Evolutionary conservation across 2,113 vertebrate species (phyloP), one percentile per base, ranked within the genome.

Genomic region (Menura novaehollandiae): DNA sequence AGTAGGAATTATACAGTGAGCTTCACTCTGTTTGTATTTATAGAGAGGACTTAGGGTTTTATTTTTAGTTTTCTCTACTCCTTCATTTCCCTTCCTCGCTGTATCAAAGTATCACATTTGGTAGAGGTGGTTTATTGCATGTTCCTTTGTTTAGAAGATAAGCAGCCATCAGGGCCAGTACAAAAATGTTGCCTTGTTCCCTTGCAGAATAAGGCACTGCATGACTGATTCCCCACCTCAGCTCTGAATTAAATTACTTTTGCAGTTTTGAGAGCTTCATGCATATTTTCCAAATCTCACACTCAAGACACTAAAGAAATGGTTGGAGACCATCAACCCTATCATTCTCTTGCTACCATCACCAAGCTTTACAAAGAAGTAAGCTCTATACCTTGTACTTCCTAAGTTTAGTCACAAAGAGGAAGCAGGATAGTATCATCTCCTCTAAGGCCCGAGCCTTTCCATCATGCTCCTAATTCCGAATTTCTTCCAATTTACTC

Each of bases 111-210:
- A 8, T 7, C 16, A 15, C 39, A 6, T 16, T 35, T 39, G 6
- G n/a, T 33, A 46, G 32, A 73, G 27, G 67, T 3, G 44, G 55
- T 7, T 86, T 17, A 28, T 4, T n/a, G 76, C 58, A 19, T 2
- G 0, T 3, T 6, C 7, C n/a, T 56, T 23, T 41, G 32, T 5
- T 15, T 72, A 39, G 55, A 18, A 71, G 35, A 11, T 2, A 24
- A 52, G 44, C n/a, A 53, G 63, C 41, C 59, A 9, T 10, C 37
- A 62, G 33, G 39, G 27, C 33, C 26, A 46, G 43, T 1, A 67
- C 0, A 4, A 21, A 58, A 49, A 56, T 6, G 23, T 0, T 37
- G 32, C 46, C 52, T 27, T 1, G 3, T 22, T 73, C 18, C 51
- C 30, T 20, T 27, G 46, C 12, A 49, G 26, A 33, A 43, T 9